Base-by-base conservation (phyloP, 2,797 vertebrate species). In the Ctenosaura bakeri region DNA sequence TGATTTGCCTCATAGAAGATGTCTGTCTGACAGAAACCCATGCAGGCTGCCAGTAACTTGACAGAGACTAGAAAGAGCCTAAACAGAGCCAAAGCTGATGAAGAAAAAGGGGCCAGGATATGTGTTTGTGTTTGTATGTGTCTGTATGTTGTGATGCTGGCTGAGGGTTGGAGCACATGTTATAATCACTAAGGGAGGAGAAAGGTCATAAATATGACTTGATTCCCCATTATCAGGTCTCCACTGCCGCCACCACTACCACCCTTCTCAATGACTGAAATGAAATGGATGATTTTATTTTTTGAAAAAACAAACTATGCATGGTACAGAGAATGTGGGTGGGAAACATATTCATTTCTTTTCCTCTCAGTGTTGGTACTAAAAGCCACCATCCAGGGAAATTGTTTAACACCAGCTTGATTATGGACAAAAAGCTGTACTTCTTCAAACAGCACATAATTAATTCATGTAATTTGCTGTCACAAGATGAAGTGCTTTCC, bases 1-100 rank as follows among this genome's bases (percentile, higher is more conserved):
- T 90, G 59, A 69, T 42, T 90, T 78, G 80, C 90, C 86, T 90
- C 78, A 88, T 71, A 59, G 20, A 83, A 59, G 20, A 83, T 84
- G 35, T 76, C 35, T 78, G 38, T 86, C 84, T 64, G 69, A 81
- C 22, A 29, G 78, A 90, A 32, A 69, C 4, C 54, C 26, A 4
- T 82, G 38, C 54, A 86, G 71, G 54, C 38, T 52, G 52, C 14
- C 66, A 64, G 66, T 22, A 14, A 69, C 12, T 18, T 42, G 12
- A 42, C 42, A 14, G 56, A 59, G 22, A 6, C 74, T 38, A 90
- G 83, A 69, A 79, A 42, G 38, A 82, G 80, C 54, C 83, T 29
- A 64, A 74, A 74, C 52, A 10, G 42, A 50, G 52, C 14, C 52
- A 73, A 74, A 81, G 0, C 54, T 64, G 66, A 74, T 81, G 32